Percentiles rank a stretch among this genome's conserved stretches.
These are phyloP conservation scores for Chiloscyllium plagiosum DNA, from an alignment of 2,113 vertebrate genomes.

Conservation along the genomic window DNA sequence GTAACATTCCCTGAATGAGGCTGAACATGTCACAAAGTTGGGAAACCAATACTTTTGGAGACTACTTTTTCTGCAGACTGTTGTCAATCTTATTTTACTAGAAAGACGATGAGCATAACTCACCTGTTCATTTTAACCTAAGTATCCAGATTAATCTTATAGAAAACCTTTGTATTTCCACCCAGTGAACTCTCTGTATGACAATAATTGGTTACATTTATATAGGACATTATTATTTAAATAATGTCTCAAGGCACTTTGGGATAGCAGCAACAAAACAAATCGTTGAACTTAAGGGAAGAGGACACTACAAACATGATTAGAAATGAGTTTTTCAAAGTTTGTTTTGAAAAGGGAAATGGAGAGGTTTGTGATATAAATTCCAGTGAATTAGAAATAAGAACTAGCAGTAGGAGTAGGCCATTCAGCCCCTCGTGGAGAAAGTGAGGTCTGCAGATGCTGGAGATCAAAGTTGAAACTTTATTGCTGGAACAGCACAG, in stretches of 20 bases:
- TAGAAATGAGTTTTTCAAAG: neutral
- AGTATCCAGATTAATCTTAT: neutral
- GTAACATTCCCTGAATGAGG: neutral
- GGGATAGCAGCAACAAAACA: neutral
- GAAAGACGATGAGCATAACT: neutral
- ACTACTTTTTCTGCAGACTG: neutral
- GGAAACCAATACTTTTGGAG: neutral
- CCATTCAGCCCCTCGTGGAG: too few species aligned
- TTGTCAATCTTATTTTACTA: neutral
- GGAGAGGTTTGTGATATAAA: neutral
- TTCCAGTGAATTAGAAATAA: neutral
- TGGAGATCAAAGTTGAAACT: too few species aligned
- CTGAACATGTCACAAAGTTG: neutral
- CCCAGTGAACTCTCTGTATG: neutral
- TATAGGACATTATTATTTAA: neutral
- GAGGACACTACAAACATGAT: neutral
- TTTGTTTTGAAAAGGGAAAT: neutral
- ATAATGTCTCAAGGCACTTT: neutral
- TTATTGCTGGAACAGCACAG: too few species aligned
- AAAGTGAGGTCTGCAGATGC: too few species aligned
- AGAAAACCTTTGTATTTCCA: neutral
- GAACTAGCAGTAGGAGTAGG: too few species aligned
- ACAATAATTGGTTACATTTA: neutral
- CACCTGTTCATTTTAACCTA: neutral
- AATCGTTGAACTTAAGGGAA: neutral